Evolutionary conservation across 2,797 vertebrate species (phyloP), one percentile per base, ranked within the genome.

Genomic region (Sebastes itinus): DNA sequence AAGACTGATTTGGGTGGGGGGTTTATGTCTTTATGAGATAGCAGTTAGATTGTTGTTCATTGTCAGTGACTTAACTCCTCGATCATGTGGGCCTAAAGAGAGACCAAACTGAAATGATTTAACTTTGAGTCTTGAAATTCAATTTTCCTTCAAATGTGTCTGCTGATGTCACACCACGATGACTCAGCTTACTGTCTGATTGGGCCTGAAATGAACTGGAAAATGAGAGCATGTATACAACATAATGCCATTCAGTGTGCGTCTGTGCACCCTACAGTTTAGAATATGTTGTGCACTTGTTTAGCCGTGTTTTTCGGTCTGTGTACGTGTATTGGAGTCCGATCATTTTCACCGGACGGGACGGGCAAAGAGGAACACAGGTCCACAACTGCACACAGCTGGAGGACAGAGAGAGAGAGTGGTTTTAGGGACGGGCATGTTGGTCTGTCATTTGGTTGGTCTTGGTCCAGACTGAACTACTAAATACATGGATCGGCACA

Each of bases 361-460:
- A 46, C 3, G 0, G 16, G 67, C 22, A 18, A 82, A 25, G 46
- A 78, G 54, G 12, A 84, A 68, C 78, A 77, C 20, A 23, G 49
- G 73, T 69, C 32, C 60, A 38, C 28, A 81, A 71, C 75, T 77
- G 69, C 80, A 65, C 71, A 82, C 77, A 88, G 84, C 82, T 82
- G 71, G 62, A 63, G 20, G 35, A 72, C 20, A 64, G 22, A 35
- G 11, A 69, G 56, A 9, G 56, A 9, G 12, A 46, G 42, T 46
- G 42, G 42, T 46, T 46, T 18, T 46, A 46, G 42, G 42, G 42
- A 46, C 18, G 7, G 3, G 1, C 42, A 46, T 46, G 42, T 46
- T 1, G 7, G 42, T 46, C 42, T 46, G 42, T 46, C 16, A 18
- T 46, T 46, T 46, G 42, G 42, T 46, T 46, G 42, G 16, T 46